Percentiles rank a stretch among this genome's conserved stretches.
These are phyloP conservation scores for Meghimatium bilineatum DNA, from an alignment of 2,888 invertebrate species.

Conservation along the genomic window DNA sequence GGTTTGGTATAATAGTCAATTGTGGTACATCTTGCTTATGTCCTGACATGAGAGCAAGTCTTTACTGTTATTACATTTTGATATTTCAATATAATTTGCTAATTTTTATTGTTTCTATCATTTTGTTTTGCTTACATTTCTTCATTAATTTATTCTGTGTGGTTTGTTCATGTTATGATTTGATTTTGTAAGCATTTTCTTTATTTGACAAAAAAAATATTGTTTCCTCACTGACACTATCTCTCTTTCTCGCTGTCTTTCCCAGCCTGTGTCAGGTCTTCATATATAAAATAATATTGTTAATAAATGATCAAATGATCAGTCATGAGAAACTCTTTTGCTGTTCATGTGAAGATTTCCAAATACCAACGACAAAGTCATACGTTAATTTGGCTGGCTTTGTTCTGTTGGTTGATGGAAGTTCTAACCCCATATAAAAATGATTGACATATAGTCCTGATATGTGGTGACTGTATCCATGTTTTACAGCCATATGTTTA, in stretches of 20 bases:
- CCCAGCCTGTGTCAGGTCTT: not conserved
- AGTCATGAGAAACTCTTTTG: constrained; percentile 39
- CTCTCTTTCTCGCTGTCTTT: not conserved
- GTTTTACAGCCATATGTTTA: not conserved
- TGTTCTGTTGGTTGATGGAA: no score
- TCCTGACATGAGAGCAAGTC: not conserved
- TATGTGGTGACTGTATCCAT: not conserved
- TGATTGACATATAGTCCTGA: no score
- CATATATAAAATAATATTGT: not conserved
- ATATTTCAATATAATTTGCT: no score
- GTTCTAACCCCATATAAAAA: no score
- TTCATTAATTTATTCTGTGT: not conserved
- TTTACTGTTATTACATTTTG: not conserved
- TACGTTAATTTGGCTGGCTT: not conserved
- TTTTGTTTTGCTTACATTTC: not conserved
- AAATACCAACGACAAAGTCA: not conserved
- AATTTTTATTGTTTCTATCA: not conserved
- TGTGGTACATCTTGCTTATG: not conserved
- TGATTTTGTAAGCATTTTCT: constrained; percentile 11
- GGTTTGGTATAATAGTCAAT: no score
- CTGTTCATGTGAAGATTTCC: constrained; percentile 17
- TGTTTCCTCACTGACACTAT: not conserved
- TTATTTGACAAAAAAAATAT: no score
- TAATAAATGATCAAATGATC: not conserved
- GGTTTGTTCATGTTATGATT: not conserved